Percentiles rank a stretch among this genome's conserved stretches.
These are phyloP conservation scores for Platypus cylindrus DNA, from an alignment of 2,888 invertebrate genomes.

Conservation along the genomic window DNA sequence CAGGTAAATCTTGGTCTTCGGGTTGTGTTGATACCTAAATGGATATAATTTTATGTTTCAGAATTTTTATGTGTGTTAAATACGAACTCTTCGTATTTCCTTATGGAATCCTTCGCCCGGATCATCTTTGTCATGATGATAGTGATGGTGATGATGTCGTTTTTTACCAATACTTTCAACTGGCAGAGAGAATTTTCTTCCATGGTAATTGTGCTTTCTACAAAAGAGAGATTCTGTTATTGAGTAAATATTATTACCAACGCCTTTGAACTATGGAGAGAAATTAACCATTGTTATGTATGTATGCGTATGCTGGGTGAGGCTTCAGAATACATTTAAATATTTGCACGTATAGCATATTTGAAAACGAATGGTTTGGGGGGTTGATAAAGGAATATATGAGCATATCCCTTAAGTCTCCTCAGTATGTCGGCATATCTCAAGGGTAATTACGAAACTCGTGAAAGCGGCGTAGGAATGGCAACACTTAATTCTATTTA, in stretches of 20 bases:
- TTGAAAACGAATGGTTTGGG: too few relatives aligned
- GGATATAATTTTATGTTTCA: neutral
- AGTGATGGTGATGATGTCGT: conserved; percentile 22
- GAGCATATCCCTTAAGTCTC: too few relatives aligned
- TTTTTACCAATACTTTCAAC: conserved; percentile 39
- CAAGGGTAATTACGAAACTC: too few relatives aligned
- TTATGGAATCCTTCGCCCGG: conserved; percentile 16
- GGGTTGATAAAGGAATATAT: too few relatives aligned
- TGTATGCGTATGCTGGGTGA: neutral
- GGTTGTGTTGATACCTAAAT: conserved; percentile 52
- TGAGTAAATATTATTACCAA: too few relatives aligned
- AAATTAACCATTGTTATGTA: conserved; percentile 1
- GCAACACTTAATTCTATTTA: too few relatives aligned
- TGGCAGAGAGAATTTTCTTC: conserved; percentile 63
- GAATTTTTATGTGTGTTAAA: neutral
- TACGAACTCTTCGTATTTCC: conserved; percentile 11
- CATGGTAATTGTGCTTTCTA: conserved; percentile 47
- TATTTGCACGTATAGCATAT: too few relatives aligned
- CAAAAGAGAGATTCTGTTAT: conserved; percentile 6
- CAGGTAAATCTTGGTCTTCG: conserved; percentile 54
- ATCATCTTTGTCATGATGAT: conserved; percentile 15
- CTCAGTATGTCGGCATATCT: too few relatives aligned
- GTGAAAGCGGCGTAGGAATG: too few relatives aligned
- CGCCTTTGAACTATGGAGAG: neutral
- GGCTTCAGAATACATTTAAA: too few relatives aligned